phyloP scores from a whole-genome alignment of 2,113 vertebrate genomes.

The Stictonetta naevosa region DNA sequence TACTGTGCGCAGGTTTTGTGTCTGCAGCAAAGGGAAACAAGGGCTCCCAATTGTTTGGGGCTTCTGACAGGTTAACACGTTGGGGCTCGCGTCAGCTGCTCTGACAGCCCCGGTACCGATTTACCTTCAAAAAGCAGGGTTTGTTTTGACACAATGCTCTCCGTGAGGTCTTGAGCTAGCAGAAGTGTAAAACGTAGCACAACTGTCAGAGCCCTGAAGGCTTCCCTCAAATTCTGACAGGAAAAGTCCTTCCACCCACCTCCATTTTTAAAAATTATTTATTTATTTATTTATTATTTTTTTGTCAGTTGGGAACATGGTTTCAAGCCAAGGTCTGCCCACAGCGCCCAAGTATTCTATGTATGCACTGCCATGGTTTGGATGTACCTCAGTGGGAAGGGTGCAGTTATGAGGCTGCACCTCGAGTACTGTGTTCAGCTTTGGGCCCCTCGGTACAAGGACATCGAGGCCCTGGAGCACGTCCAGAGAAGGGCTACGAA shows the following conservation, averaged over 20 bases:
- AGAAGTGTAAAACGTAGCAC: not conserved
- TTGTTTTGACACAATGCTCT: not conserved
- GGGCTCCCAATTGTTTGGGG: not conserved
- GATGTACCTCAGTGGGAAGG: not conserved
- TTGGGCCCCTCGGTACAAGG: no score
- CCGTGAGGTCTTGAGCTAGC: not conserved
- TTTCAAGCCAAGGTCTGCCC: not conserved
- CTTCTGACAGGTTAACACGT: not conserved
- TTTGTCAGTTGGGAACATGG: not conserved
- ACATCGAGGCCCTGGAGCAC: no score
- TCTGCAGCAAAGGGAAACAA: constrained; percentile 9
- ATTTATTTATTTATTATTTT: not conserved
- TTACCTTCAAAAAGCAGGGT: not conserved
- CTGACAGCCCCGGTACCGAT: not conserved
- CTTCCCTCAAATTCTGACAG: not conserved
- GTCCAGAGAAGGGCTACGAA: no score
- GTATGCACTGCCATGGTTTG: not conserved
- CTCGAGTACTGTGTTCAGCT: no score
- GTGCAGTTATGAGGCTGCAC: no score
- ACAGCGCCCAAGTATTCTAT: not conserved
- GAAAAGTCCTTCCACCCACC: not conserved
- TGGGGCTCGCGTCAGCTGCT: constrained; percentile 32
- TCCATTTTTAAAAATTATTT: no score
- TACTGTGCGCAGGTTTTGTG: constrained; percentile 15
- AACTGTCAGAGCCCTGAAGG: not conserved